These are phyloP conservation scores for Lumbricus terrestris DNA, from an alignment of 2,888 invertebrate species.

Conservation along the genomic window DNA sequence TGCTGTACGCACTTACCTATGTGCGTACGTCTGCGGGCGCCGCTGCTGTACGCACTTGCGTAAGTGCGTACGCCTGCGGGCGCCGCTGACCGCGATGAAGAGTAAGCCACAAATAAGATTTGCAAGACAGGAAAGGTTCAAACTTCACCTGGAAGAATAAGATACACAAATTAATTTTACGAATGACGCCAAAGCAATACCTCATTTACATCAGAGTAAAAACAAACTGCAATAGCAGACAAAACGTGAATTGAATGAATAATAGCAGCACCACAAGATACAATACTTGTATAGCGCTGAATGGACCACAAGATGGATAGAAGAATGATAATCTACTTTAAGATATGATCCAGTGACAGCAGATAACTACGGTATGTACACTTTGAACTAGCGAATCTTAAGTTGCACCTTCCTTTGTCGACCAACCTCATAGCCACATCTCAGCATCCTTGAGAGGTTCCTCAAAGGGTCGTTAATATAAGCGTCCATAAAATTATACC, in stretches of 20 bases:
- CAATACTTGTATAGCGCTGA: not conserved
- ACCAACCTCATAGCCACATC: not conserved
- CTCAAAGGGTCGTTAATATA: not conserved
- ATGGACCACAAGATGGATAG: not conserved
- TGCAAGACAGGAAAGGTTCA: not conserved
- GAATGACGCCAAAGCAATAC: not conserved
- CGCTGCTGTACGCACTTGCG: too few species aligned
- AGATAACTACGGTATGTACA: not conserved
- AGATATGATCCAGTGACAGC: not conserved
- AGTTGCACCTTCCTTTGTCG: not conserved
- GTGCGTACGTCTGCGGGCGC: too few species aligned
- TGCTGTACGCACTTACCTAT: too few species aligned
- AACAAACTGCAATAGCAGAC: not conserved
- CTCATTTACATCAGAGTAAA: not conserved
- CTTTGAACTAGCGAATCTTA: not conserved
- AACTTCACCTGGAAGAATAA: not conserved
- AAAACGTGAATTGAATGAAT: not conserved
- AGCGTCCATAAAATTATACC: not conserved
- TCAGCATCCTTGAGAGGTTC: not conserved
- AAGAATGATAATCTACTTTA: not conserved
- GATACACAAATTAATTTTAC: not conserved
- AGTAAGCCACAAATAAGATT: not conserved
- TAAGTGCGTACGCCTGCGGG: too few species aligned
- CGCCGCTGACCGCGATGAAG: not conserved
- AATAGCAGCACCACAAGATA: not conserved